These are phyloP conservation scores for Saguinus midas DNA, from an alignment of 2,113 vertebrate species.

Conservation along the genomic window DNA sequence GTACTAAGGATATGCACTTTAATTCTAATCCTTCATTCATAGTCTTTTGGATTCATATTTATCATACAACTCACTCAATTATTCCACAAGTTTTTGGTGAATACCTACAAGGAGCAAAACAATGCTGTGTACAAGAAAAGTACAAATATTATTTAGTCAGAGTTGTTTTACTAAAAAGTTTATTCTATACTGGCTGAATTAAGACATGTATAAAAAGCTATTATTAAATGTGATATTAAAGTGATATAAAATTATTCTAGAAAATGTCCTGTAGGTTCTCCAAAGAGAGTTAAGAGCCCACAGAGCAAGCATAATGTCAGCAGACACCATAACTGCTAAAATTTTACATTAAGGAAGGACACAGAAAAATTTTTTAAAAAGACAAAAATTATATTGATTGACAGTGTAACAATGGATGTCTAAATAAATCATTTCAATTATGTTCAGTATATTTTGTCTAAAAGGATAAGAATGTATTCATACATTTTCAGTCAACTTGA, in stretches of 20 bases:
- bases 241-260: neutral
- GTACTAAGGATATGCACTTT: neutral
- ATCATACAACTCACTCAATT: neutral
- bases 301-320: neutral
- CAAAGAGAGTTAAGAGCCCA: neutral
- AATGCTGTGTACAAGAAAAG: neutral
- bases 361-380: neutral
- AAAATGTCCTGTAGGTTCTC: neutral
- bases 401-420: neutral
- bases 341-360: neutral
- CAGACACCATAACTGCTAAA: neutral
- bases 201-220: neutral
- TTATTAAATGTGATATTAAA: neutral
- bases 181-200: neutral
- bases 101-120: neutral
- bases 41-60: neutral
- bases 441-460: neutral
- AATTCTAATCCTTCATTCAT: neutral
- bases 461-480: neutral
- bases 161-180: neutral
- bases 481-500: neutral
- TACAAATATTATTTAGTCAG: neutral
- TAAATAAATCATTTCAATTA: neutral
- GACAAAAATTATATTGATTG: neutral
- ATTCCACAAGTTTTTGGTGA: neutral